Conservation (phyloP, 2,797 vertebrate species). For the Crocodylus rhombifer region DNA sequence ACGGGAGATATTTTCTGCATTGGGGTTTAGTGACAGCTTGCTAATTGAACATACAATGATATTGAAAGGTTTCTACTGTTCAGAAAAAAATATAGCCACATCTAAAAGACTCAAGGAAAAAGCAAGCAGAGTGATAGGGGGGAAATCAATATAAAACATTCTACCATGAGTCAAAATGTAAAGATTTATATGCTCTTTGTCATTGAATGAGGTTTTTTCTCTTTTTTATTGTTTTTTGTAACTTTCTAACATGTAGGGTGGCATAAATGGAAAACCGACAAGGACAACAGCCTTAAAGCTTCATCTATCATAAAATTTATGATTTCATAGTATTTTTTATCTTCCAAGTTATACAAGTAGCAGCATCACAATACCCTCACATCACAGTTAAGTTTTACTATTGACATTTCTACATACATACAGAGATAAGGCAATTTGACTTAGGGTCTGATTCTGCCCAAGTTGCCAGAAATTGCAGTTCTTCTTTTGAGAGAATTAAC, state of each 20-base stretch:
- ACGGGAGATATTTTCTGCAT: not conserved
- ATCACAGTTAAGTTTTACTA: not conserved
- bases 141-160: not conserved
- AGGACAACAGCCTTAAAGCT: not conserved
- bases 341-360: not conserved
- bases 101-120: not conserved
- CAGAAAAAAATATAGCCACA: not conserved
- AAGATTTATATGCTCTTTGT: not conserved
- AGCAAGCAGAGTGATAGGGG: not conserved
- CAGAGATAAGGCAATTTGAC: not conserved
- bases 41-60: not conserved
- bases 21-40: not conserved
- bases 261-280: not conserved
- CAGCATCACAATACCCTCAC: not conserved
- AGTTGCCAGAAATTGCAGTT: not conserved
- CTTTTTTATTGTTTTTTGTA: conserved; percentile 10
- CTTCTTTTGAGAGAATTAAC: not conserved
- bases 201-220: not conserved
- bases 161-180: not conserved
- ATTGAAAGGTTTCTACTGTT: not conserved
- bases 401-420: not conserved
- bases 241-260: not conserved
- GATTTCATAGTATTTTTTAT: not conserved
- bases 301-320: not conserved
- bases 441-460: not conserved